phyloP scores from a whole-genome alignment of 2,888 invertebrate species.

The Nomada fabriciana region DNA sequence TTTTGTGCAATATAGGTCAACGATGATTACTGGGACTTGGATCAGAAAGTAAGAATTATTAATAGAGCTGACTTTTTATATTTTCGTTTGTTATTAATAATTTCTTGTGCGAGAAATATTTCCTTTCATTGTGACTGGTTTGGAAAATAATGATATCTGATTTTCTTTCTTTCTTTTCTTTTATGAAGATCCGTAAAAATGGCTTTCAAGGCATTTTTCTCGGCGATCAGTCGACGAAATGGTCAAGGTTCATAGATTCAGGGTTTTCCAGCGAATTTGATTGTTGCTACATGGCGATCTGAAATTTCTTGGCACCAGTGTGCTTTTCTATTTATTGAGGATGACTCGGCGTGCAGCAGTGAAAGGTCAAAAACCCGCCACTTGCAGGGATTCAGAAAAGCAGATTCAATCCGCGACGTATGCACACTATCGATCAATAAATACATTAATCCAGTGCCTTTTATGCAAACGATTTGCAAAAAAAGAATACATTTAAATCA shows the following conservation, averaged over 20 bases:
- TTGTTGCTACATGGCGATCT: conserved; percentile 20
- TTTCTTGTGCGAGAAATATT: too few relatives aligned
- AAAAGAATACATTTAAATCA: background rate
- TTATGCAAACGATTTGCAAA: conserved; percentile 1
- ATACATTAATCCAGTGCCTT: background rate
- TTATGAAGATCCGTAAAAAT: too few relatives aligned
- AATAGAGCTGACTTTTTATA: too few relatives aligned
- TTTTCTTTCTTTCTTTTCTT: too few relatives aligned
- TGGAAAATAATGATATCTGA: too few relatives aligned
- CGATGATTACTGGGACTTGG: background rate
- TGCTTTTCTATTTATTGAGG: conserved; percentile 46
- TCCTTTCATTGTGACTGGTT: too few relatives aligned
- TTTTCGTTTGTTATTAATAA: too few relatives aligned
- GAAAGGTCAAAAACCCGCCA: conserved; percentile 59
- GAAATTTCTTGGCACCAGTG: conserved; percentile 49
- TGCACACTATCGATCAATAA: conserved; percentile 15
- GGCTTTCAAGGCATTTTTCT: background rate
- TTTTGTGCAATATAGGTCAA: background rate
- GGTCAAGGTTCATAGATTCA: background rate
- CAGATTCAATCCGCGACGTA: conserved; percentile 33
- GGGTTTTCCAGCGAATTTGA: background rate
- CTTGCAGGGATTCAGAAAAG: conserved; percentile 58
- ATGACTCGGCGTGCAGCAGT: conserved; percentile 42
- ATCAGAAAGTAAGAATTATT: background rate
- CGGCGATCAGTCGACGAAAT: background rate